Conservation (phyloP, 2,797 vertebrate genomes). For the Pipistrellus pygmaeus region DNA sequence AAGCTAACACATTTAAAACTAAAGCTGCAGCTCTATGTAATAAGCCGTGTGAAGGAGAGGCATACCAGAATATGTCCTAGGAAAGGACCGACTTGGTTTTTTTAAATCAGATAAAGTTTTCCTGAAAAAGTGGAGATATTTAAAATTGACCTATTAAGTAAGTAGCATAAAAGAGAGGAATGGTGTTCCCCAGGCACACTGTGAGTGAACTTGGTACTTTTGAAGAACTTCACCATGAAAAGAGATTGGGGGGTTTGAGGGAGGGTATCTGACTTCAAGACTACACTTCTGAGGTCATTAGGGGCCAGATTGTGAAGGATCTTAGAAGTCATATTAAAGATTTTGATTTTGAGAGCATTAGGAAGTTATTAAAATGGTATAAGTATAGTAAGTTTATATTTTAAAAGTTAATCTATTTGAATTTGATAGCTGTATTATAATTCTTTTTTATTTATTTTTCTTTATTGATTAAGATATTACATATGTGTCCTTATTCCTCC, state of each 20-base stretch:
- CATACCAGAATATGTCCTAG: too few relatives aligned
- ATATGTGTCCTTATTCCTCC: too few relatives aligned
- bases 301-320: neutral
- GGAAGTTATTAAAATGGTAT: slow-evolving; percentile 11
- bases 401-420: neutral
- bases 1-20: neutral
- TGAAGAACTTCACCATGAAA: slow-evolving; percentile 35
- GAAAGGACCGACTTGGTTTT: neutral
- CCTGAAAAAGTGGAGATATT: slow-evolving; percentile 23
- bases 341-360: slow-evolving; percentile 7
- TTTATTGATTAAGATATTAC: too few relatives aligned
- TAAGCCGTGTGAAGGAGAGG: neutral
- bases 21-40: neutral
- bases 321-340: neutral
- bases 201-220: neutral
- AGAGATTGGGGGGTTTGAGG: neutral
- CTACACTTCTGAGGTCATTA: neutral
- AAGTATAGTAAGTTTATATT: neutral
- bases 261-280: neutral
- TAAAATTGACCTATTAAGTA: neutral
- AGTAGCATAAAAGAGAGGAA: neutral
- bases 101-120: neutral
- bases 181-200: neutral
- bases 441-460: neutral
- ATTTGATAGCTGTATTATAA: neutral